Conservation (phyloP, 2,113 vertebrate species). For the Triplophysa dalaica region DNA sequence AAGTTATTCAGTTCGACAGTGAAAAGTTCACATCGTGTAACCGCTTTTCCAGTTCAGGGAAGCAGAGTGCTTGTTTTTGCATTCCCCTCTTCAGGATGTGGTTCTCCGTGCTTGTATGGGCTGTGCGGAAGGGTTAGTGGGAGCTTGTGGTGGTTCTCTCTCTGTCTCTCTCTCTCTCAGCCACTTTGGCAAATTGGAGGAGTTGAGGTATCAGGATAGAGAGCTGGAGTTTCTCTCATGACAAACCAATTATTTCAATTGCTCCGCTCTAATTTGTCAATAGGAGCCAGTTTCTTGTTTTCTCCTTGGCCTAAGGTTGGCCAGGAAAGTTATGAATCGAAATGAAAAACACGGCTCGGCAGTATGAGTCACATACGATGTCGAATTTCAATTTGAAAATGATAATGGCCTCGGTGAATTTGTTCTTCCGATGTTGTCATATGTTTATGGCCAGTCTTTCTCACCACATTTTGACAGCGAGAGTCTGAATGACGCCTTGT, state of each 20-base stretch:
- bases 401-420: slow-evolving; percentile 58
- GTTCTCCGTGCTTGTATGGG: slow-evolving; percentile 73
- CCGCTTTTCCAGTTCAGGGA: slow-evolving; percentile 77
- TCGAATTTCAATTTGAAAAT: slow-evolving; percentile 59
- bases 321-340: slow-evolving; percentile 56
- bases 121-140: slow-evolving; percentile 68
- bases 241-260: slow-evolving; percentile 69
- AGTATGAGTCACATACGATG: slow-evolving; percentile 57
- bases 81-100: slow-evolving; percentile 77
- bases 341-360: slow-evolving; percentile 38
- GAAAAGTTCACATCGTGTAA: slow-evolving; percentile 81
- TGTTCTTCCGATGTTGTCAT: slow-evolving; percentile 56
- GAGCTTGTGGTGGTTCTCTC: slow-evolving; percentile 69
- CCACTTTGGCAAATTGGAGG: slow-evolving; percentile 65
- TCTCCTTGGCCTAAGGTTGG: slow-evolving; percentile 22
- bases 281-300: slow-evolving; percentile 38
- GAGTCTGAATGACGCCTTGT: slow-evolving; percentile 52
- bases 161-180: slow-evolving; percentile 59
- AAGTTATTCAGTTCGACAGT: slow-evolving; percentile 71
- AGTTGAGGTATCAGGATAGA: slow-evolving; percentile 73
- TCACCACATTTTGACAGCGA: slow-evolving; percentile 59
- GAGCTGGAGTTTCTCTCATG: slow-evolving; percentile 69
- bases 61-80: slow-evolving; percentile 68
- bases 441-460: slow-evolving; percentile 55
- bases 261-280: slow-evolving; percentile 56